Evolutionary conservation across 2,888 invertebrate genomes (phyloP).

Genomic region (Portevinia maculata): DNA sequence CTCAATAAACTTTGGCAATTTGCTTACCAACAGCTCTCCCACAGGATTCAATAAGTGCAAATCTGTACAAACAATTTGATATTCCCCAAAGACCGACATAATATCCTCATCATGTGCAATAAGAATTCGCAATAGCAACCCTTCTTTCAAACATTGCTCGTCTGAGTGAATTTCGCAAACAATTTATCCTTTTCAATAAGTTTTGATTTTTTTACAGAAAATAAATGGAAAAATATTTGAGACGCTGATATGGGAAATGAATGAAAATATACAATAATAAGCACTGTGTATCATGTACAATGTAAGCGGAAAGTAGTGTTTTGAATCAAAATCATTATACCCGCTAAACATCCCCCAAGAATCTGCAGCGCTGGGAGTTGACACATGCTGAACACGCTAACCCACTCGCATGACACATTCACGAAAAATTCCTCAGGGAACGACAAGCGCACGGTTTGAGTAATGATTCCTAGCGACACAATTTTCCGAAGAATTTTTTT

Average conservation of each 20-base stretch:
- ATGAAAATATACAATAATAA: constrained; percentile 57
- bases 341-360: constrained; percentile 59
- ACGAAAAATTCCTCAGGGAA: constrained; percentile 64
- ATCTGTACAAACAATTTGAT: constrained; percentile 33
- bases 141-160: constrained; percentile 41
- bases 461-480: constrained; percentile 65
- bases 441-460: constrained; percentile 51
- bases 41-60: constrained; percentile 22
- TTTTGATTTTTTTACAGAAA: constrained; percentile 45
- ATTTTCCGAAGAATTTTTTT: constrained; percentile 63
- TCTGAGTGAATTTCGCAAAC: constrained; percentile 64
- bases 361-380: constrained; percentile 61
- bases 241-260: constrained; percentile 58
- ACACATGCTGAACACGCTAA: constrained; percentile 67
- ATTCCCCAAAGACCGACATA: constrained; percentile 57
- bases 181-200: constrained; percentile 70
- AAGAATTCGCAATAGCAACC: constrained; percentile 56
- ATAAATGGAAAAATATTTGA: constrained; percentile 66
- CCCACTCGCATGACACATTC: constrained; percentile 62
- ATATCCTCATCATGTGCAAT: constrained; percentile 60
- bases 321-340: constrained; percentile 58
- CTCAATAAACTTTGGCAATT: not conserved
- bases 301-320: constrained; percentile 64
- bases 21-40: constrained; percentile 20
- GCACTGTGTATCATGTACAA: constrained; percentile 7